Base-by-base conservation (phyloP, 2,888 invertebrate species). In the Drosophila subquinaria region DNA sequence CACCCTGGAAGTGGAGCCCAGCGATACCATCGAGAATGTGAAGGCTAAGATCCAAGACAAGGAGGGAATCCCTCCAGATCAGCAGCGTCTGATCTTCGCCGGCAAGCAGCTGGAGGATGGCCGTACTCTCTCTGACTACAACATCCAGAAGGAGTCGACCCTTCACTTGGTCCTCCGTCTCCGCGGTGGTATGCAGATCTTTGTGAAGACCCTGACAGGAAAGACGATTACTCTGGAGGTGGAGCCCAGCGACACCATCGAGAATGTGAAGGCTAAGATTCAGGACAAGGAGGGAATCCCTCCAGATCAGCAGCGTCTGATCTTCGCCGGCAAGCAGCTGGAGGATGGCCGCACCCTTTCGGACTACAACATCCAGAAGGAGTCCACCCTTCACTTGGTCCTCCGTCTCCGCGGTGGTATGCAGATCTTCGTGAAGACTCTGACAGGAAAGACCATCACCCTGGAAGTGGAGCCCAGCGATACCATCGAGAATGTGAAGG, bases 331-430 rank as follows among this genome's bases (percentile, higher is more conserved):
- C 2, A 89, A 97, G 92, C 98, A 98, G 93, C 92, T 98, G 87
- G 98, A 98, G 93, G 98, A 98, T 94, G 98, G 97, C 0, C 95
- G 97, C 59, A 98, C 97, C 0, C 93, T 98, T 17, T 96, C 96
- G 0, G 98, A 98, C 91, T 98, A 98, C 93, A 98, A 97, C 92
- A 97, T 98, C 90, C 97, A 98, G 93, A 97, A 98, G 93, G 97
- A 97, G 93, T 97, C 97, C 0, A 97, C 97, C 0, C 94, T 97
- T n/a, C 97, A 97, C 92, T 93, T 97, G 90, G 97, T 97, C 82
- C 94, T 97, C 70, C 95, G 98, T 85, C 95, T 98, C 57, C 95
- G 97, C 75, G 98, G 98, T 93, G 98, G 99, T 55, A 87, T 91
- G 73, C 66, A 81, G 23, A 84, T 88, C 53, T 87, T 81, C n/a